Evolutionary conservation across 2,113 vertebrate species (phyloP), one percentile per base, ranked within the genome.

Genomic region (Melanotaenia duboulayi): DNA sequence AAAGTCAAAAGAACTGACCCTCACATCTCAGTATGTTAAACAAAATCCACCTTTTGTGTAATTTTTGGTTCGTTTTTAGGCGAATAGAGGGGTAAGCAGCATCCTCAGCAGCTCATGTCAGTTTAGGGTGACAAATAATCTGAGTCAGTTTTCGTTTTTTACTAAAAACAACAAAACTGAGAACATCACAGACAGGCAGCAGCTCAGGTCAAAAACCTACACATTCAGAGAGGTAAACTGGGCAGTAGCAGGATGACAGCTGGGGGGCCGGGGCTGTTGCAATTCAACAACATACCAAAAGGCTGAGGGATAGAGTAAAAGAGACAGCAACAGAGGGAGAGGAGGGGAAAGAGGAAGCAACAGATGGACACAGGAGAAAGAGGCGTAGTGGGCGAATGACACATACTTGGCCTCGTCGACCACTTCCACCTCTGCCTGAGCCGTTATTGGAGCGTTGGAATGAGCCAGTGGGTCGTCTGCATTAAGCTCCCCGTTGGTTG

Each of bases 401-500:
- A 98, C 97, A 72, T 98, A 99, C 98, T 99, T 99, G 88, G 98
- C 96, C 93, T 99, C 98, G 52, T 99, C 98, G 86, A 97, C 96
- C 92, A 98, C 96, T 87, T 99, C 97, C 95, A 98, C 96, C 90
- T 99, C 97, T 0, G 97, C 91, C 81, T 97, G 97, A 8, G 96
- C 95, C 44, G 97, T 95, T 82, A 99, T 97, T 0, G 97, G 97
- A 51, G 96, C 95, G 2, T 94, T 99, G 87, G 98, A 98, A 83
- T 97, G 97, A 68, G 95, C 94, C 0, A 95, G 94, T 0, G 96
- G 97, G 81, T 99, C 97, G 0, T 99, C 98, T 3, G 95, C 94
- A 6, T 99, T 99, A 92, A 99, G 95, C 92, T 99, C 97, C 76
- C 98, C 98, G 1, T 99, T 99, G 82, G 97, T 98, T 6, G 97